Conservation (phyloP, 2,113 vertebrate genomes). For the Anhinga rufa region DNA sequence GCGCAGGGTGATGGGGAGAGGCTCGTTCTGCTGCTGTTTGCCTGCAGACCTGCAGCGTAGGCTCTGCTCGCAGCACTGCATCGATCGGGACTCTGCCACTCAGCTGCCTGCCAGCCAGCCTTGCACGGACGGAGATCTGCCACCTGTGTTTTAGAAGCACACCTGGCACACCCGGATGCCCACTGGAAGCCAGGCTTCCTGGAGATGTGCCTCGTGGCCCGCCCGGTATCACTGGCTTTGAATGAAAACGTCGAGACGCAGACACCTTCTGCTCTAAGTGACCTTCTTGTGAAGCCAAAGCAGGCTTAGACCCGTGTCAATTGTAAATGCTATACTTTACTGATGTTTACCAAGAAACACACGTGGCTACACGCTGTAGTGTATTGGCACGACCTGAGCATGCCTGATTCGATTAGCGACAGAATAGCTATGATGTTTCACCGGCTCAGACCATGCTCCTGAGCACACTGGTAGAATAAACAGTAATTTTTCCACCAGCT, state of each 20-base stretch:
- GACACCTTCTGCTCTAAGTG: not conserved
- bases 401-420: not conserved
- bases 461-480: not conserved
- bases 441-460: not conserved
- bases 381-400: not conserved
- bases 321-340: fast-evolving
- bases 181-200: fast-evolving
- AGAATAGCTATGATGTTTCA: not conserved
- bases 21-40: not conserved
- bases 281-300: not conserved
- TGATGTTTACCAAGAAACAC: not conserved
- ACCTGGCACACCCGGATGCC: not conserved
- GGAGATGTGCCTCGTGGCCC: not conserved
- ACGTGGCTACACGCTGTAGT: not conserved
- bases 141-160: fast-evolving
- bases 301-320: fast-evolving
- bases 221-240: fast-evolving
- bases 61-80: not conserved
- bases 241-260: fast-evolving
- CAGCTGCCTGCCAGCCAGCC: not conserved
- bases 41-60: not conserved
- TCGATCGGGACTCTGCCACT: not conserved
- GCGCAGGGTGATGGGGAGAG: not conserved
- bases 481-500: not conserved
- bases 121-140: not conserved